phyloP scores from a whole-genome alignment of 2,113 vertebrate genomes.

The Pteruthius melanotis region DNA sequence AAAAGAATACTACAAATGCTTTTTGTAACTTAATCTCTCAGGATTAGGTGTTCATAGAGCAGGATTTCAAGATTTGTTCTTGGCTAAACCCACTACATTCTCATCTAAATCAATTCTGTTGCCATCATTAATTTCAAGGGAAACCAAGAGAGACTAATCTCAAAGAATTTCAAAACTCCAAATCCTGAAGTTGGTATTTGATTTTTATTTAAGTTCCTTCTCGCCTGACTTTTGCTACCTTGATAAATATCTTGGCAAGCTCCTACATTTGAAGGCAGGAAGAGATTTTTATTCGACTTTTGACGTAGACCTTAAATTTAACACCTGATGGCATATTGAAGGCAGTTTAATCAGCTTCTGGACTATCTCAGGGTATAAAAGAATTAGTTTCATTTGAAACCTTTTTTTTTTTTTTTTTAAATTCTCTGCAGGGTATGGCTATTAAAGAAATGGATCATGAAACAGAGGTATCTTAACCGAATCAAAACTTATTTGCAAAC shows the following conservation, averaged over 20 bases:
- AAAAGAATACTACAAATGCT: neutral
- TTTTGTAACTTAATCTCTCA: constrained; percentile 22
- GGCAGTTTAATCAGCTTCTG: neutral
- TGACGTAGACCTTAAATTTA: neutral
- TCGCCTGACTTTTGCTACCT: neutral
- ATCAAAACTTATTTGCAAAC: neutral
- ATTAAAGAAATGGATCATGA: neutral
- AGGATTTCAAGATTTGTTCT: constrained; percentile 22
- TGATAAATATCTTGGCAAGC: neutral
- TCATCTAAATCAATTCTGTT: constrained; percentile 4
- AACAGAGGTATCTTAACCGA: neutral
- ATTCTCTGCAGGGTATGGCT: neutral
- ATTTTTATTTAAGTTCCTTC: neutral
- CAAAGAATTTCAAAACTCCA: neutral
- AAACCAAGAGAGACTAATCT: neutral
- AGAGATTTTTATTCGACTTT: neutral
- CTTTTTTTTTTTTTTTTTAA: neutral
- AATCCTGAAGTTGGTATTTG: neutral
- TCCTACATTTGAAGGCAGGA: neutral
- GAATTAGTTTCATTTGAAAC: neutral
- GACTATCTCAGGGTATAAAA: neutral
- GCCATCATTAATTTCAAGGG: neutral
- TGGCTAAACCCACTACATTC: neutral
- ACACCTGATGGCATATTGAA: neutral
- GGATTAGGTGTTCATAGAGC: constrained; percentile 18